phyloP scores from a whole-genome alignment of 2,113 vertebrate genomes.

The Aphyosemion australe region DNA sequence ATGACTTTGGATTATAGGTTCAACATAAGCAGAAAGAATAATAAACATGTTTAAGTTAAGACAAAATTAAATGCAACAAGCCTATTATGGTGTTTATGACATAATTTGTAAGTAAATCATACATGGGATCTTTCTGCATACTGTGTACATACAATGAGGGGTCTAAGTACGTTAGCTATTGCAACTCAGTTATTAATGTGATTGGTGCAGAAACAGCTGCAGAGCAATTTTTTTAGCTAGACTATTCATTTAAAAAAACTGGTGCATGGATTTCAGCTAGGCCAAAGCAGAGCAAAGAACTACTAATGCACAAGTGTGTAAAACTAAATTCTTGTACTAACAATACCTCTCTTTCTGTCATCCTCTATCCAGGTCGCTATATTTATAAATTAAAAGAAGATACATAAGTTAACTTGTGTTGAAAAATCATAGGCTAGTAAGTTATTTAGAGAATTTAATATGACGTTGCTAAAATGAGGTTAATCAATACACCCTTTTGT shows the following conservation, averaged over 20 bases:
- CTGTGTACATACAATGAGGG: neutral
- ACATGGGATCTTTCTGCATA: neutral
- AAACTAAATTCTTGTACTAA: conserved; percentile 30
- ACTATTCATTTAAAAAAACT: neutral
- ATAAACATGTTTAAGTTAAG: neutral
- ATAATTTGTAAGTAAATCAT: neutral
- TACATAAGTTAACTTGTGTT: conserved; percentile 3
- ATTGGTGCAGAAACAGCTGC: neutral
- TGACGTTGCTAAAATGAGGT: too few species aligned
- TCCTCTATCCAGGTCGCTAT: conserved; percentile 95
- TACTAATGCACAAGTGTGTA: conserved; percentile 63
- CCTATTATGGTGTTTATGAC: neutral
- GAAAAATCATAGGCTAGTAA: too few species aligned
- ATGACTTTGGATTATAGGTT: neutral
- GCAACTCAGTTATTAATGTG: neutral
- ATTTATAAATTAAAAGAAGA: conserved; percentile 50
- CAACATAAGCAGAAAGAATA: neutral
- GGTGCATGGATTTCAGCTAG: conserved; percentile 12
- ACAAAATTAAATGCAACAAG: neutral
- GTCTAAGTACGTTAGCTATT: neutral
- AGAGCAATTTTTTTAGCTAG: neutral
- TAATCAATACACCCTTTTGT: neutral
- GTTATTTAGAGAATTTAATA: neutral
- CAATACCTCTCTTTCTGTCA: conserved; percentile 98
- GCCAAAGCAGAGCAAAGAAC: conserved; percentile 52